Base-by-base conservation (phyloP, 2,888 invertebrate species). In the Caenorhabditis zanzibari region DNA sequence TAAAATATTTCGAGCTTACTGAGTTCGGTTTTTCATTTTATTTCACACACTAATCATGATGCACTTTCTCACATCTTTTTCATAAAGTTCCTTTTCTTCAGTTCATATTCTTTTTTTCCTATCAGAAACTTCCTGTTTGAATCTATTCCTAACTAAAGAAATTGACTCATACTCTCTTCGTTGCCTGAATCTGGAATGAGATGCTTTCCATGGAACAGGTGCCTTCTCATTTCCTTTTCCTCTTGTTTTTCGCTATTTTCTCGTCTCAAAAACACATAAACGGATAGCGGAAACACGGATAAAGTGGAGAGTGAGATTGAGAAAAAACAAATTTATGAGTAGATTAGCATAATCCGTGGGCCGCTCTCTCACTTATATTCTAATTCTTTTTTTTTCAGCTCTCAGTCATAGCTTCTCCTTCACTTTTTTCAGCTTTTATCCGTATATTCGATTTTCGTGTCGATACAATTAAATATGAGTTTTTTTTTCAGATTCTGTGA, bases 251-350 rank as follows among this genome's bases (percentile, higher is more conserved):
- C 75, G 71, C 75, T 52, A 41, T 73, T 49, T 71, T 54, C 44
- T 64, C 38, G 6, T 47, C 61, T 41, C 38, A 66, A 73, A 80
- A 73, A 72, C 73, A 68, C 80, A 73, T 73, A 66, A 72, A 66
- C 68, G 59, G 52, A 52, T 32, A 24, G 64, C 28, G 56, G 54
- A 68, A 68, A 54, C 38, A 68, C 66, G 68, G 54, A 68, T 22
- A 68, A 68, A 54, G 16, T 35, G 52, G 54, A 68, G 68, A 73
- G 54, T n/a, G 73, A 38, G 73, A 73, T 59, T 54, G 69, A 77
- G 80, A 73, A 73, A 73, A 61, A 73, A 72, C 56, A 68, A 68
- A 73, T 68, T 73, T 80, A 73, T 73, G 73, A 72, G 68, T 80
- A 61, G 66, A 73, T 72, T 72, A 73, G 73, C 73, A 73, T 72